phyloP scores from a whole-genome alignment of 2,797 vertebrate species.

The Typhlichthys subterraneus region DNA sequence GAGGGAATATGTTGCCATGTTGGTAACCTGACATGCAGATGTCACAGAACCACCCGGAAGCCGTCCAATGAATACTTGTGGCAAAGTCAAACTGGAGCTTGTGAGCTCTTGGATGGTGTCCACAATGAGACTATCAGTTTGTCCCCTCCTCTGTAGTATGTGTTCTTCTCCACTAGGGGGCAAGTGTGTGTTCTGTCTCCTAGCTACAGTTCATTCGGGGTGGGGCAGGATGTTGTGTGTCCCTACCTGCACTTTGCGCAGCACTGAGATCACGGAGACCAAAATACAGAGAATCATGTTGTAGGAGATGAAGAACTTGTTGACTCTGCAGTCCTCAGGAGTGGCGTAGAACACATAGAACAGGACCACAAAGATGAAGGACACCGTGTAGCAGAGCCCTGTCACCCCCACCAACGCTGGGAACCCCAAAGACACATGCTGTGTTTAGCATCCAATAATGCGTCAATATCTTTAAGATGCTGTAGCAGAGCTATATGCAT shows the following conservation, averaged over 20 bases:
- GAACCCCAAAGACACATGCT: conserved; percentile 5
- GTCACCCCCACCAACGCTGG: conserved; percentile 83
- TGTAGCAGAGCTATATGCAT: neutral
- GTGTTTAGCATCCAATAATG: neutral
- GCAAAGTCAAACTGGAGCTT: too few species aligned
- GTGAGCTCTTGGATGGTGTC: too few species aligned
- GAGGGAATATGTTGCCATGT: too few species aligned
- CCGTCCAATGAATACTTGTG: too few species aligned
- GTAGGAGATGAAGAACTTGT: conserved; percentile 91
- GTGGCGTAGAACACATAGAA: conserved; percentile 85
- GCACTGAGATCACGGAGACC: conserved; percentile 84
- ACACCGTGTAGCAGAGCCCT: conserved; percentile 79
- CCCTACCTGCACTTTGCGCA: conserved; percentile 88
- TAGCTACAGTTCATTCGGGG: too few species aligned
- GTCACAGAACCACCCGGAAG: too few species aligned
- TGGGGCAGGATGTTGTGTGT: neutral
- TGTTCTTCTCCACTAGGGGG: too few species aligned
- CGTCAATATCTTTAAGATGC: neutral
- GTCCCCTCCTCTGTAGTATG: too few species aligned
- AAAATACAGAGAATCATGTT: conserved; percentile 84
- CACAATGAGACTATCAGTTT: too few species aligned
- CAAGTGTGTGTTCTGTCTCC: too few species aligned
- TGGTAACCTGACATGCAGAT: too few species aligned
- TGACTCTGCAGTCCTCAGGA: conserved; percentile 82
- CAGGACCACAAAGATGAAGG: conserved; percentile 69